Evolutionary conservation across 2,888 invertebrate species (phyloP), one percentile per base, ranked within the genome.

Genomic region (Polydesmus complanatus): DNA sequence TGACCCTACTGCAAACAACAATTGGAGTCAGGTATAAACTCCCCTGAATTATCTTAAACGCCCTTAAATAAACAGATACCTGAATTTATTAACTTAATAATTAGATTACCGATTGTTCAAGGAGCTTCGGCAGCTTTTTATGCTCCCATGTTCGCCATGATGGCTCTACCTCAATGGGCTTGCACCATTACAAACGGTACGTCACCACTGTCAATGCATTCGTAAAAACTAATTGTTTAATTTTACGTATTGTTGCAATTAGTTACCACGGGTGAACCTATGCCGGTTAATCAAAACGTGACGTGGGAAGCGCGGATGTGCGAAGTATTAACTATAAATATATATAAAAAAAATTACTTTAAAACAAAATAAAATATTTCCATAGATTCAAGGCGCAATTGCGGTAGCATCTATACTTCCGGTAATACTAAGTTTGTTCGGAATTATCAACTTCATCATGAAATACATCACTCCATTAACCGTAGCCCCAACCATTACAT

Each of bases 391-490:
- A 0, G 90, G 90, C 0, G 88, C 88, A 1, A 88, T 90, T 22
- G 84, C 88, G 1, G 81, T 88, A 0, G 82, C 88, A 0, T 84
- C 88, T 0, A 67, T 86, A 52, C 81, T 87, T 60, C 87, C 90
- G 75, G 78, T 88, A 1, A 70, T 86, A 54, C 77, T 88, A 58
- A 89, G 86, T 69, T 37, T 65, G 64, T 64, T 70, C 70, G 90
- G 91, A 1, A 75, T 88, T 14, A 81, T 89, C 62, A 89, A 89
- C 0, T 78, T 83, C 25, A 69, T 89, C 58, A 74, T 91, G 1
- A 81, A 80, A 56, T 85, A 80, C 69, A 85, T 91, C 58, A 88
- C 89, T 0, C 91, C 91, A 0, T 73, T 91, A 62, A 86, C 88
- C 0, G 87, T 91, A 57, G 85, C 84, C 0, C 90, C 90, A 0